A percentile compares a stretch with the other conserved stretches of the same genome.
phyloP scores from a whole-genome alignment of 2,888 invertebrate species.

The Pyrochroa serraticornis region DNA sequence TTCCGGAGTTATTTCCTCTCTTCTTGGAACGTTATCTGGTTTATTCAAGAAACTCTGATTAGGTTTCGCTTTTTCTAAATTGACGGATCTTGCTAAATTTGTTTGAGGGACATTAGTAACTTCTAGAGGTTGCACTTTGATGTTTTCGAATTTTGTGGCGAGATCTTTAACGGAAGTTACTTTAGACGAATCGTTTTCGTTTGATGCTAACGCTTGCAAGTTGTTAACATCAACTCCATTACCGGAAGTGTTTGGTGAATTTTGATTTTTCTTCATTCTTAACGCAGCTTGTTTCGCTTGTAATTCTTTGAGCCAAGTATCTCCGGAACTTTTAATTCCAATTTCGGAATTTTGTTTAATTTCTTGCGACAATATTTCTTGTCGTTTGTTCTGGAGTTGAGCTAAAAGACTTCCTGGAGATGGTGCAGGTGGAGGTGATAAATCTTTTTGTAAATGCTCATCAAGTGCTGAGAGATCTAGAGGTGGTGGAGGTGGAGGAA shows the following conservation, averaged over 20 bases:
- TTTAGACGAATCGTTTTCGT: conserved; percentile 41
- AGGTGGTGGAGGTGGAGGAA: conserved; percentile 86
- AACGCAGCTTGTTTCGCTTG: conserved; percentile 79
- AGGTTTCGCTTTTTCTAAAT: conserved; percentile 1
- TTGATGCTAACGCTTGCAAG: neutral
- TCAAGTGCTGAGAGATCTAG: conserved; percentile 71
- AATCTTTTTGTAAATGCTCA: conserved; percentile 57
- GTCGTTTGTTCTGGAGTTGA: conserved; percentile 69
- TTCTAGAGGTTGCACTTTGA: conserved; percentile 53
- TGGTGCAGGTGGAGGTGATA: conserved; percentile 37
- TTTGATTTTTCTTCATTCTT: conserved; percentile 61
- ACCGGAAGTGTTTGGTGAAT: conserved; percentile 50
- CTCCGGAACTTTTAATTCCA: conserved; percentile 55
- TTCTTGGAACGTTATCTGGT: too few relatives aligned
- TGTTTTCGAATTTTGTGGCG: conserved; percentile 78
- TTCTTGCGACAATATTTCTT: conserved; percentile 63
- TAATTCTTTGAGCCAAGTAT: conserved; percentile 77
- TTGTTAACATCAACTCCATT: conserved; percentile 42
- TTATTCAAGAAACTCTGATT: too few relatives aligned
- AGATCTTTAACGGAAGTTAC: conserved; percentile 73
- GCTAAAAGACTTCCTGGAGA: conserved; percentile 60
- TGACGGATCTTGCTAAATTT: conserved; percentile 5
- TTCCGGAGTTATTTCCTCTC: conserved; percentile 53
- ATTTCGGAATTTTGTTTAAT: conserved; percentile 53
- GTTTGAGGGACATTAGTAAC: conserved; percentile 2